Evolutionary conservation across 1,140 invertebrate species (phyloP).

Genomic region (Lepidurus apus): DNA sequence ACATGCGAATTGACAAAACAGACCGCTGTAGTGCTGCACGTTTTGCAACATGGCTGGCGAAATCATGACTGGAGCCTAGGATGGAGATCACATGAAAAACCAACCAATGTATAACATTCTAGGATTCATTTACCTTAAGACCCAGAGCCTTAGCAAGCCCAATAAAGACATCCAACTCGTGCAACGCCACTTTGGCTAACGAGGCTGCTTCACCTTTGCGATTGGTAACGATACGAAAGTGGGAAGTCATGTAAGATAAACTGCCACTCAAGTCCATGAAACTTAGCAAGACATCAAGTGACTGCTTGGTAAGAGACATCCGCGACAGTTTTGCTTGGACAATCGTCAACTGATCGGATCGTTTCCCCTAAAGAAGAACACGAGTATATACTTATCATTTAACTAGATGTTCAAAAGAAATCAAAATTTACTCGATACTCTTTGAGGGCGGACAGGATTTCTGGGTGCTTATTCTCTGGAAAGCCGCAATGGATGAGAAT

Average conservation of each 20-base stretch:
- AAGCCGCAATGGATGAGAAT: conserved; percentile 76
- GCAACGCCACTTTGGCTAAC: conserved; percentile 61
- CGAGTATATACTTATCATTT: conserved; percentile 6
- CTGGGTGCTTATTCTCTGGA: conserved; percentile 60
- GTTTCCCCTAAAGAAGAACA: conserved; percentile 22
- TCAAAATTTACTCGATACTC: background rate
- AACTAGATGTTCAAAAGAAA: no score
- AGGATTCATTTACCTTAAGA: conserved; percentile 55
- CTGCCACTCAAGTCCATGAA: conserved; percentile 66
- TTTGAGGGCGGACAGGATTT: conserved; percentile 58
- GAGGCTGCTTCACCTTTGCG: conserved; percentile 56
- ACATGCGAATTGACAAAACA: conserved; percentile 65
- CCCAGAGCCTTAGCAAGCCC: conserved; percentile 62
- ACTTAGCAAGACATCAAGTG: conserved; percentile 60
- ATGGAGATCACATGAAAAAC: background rate
- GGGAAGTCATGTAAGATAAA: conserved; percentile 57
- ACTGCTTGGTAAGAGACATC: conserved; percentile 60
- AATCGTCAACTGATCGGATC: conserved; percentile 6
- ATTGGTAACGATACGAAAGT: conserved; percentile 55
- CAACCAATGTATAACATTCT: background rate
- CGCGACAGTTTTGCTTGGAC: background rate
- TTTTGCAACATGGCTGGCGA: conserved; percentile 60
- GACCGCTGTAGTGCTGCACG: conserved; percentile 59
- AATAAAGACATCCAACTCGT: conserved; percentile 66
- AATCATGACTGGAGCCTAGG: conserved; percentile 56